phyloP scores from a whole-genome alignment of 1,140 invertebrate species.

The Asobara japonica region DNA sequence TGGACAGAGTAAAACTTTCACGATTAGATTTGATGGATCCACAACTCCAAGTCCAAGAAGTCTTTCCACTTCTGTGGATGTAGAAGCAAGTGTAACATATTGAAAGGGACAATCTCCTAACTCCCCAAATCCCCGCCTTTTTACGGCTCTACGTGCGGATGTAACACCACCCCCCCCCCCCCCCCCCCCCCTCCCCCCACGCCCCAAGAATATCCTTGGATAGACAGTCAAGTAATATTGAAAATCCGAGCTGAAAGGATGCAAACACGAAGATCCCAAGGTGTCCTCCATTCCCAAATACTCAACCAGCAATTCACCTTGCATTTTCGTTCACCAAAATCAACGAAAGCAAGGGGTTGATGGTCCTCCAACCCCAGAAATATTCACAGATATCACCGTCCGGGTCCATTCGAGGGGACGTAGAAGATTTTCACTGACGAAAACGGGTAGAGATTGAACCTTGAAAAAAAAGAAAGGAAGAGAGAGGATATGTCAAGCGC shows the following conservation, averaged over 20 bases:
- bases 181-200: too few relatives aligned
- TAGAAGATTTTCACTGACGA: not conserved
- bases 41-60: too few relatives aligned
- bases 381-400: not conserved
- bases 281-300: not conserved
- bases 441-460: slow-evolving; percentile 12
- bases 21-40: too few relatives aligned
- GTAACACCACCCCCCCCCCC: too few relatives aligned
- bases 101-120: not conserved
- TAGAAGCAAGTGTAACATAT: too few relatives aligned
- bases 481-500: slow-evolving; percentile 30
- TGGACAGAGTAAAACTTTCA: too few relatives aligned
- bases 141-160: not conserved
- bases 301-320: not conserved
- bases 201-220: not conserved
- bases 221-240: not conserved
- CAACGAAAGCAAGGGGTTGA: not conserved
- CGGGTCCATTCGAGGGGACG: not conserved
- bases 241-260: not conserved
- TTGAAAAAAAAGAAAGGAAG: slow-evolving; percentile 9
- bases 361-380: not conserved
- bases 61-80: too few relatives aligned
- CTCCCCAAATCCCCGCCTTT: not conserved
- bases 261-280: not conserved
- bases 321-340: too few relatives aligned